phyloP scores from a whole-genome alignment of 53 echinoderm and acorn worm species.

The Echinometra lucunter region DNA sequence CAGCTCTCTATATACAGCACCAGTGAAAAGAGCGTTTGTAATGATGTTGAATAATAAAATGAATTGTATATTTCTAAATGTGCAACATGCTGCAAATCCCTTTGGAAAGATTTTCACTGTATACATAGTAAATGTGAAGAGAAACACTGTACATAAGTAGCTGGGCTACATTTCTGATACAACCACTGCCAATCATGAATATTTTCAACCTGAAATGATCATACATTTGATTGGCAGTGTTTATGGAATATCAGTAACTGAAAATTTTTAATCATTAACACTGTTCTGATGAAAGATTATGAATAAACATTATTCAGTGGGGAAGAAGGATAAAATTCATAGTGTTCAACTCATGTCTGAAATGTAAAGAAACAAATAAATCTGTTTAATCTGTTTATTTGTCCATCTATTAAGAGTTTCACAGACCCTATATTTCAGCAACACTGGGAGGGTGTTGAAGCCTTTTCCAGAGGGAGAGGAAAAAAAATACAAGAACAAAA shows the following conservation, averaged over 20 bases:
- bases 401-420: background rate
- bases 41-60: background rate
- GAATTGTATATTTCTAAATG: background rate
- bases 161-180: background rate
- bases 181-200: background rate
- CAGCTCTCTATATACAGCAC: conserved; percentile 35
- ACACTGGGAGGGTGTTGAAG: background rate
- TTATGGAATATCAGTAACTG: background rate
- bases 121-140: background rate
- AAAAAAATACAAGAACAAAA: too few species aligned
- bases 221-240: background rate
- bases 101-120: background rate
- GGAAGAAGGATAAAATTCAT: background rate
- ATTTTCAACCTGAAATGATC: background rate
- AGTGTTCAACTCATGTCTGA: background rate
- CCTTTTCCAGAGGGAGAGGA: background rate
- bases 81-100: background rate
- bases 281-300: background rate
- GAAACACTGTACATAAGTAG: background rate
- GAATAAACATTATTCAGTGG: background rate
- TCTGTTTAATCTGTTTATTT: background rate
- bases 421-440: background rate
- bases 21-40: background rate
- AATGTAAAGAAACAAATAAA: background rate
- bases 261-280: background rate